Percentiles rank a stretch among this genome's conserved stretches.
Conservation (phyloP, 2,113 vertebrate genomes). For the Candoia aspera region DNA sequence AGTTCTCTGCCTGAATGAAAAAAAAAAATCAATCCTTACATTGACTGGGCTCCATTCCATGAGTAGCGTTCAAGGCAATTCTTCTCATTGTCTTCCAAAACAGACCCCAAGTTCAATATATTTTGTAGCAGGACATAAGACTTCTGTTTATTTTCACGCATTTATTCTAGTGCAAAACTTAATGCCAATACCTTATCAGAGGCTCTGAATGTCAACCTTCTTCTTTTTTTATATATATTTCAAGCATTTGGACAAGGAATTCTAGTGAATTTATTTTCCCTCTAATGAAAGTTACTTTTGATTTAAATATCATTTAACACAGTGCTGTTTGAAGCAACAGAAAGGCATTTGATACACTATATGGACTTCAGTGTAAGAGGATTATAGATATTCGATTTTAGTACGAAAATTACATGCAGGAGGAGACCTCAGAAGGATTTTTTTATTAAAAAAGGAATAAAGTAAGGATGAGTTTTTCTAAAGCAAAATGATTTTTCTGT, state of each 20-base stretch:
- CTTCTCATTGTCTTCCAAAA: neutral
- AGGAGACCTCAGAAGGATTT: slow-evolving; percentile 2
- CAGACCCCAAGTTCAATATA: neutral
- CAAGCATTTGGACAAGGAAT: neutral
- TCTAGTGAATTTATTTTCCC: neutral
- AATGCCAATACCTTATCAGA: neutral
- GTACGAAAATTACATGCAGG: slow-evolving; percentile 12
- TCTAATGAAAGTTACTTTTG: neutral
- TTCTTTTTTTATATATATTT: neutral
- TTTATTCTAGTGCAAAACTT: neutral
- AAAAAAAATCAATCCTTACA: neutral
- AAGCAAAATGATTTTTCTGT: neutral
- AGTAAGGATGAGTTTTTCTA: neutral
- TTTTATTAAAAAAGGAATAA: slow-evolving; percentile 8
- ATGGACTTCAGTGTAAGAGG: slow-evolving; percentile 8
- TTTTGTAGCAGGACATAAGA: neutral
- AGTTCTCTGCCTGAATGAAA: neutral
- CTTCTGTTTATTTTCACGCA: neutral
- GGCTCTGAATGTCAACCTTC: neutral
- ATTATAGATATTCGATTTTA: slow-evolving; percentile 21
- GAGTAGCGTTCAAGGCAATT: neutral
- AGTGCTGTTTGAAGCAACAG: slow-evolving; percentile 6
- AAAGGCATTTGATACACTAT: slow-evolving; percentile 25
- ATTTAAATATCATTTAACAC: slow-evolving; percentile 26
- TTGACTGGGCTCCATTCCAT: neutral